Evolutionary conservation across 2,888 invertebrate species (phyloP).

Genomic region (Agonopterix alstromeriana): DNA sequence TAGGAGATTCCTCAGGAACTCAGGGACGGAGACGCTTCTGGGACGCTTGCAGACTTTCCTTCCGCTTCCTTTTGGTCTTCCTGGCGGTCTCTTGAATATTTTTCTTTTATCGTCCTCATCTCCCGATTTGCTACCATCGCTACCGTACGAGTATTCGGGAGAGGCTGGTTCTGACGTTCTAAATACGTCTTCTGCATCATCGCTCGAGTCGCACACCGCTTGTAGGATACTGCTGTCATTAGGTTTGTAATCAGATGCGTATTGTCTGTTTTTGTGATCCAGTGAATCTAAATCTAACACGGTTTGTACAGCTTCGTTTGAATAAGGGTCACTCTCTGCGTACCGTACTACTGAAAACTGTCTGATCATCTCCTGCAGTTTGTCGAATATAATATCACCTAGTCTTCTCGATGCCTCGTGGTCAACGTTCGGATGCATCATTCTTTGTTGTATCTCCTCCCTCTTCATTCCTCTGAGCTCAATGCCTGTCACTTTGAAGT

Average conservation of each 20-base stretch:
- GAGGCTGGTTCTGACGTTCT: constrained; percentile 56
- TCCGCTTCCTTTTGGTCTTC: constrained; percentile 72
- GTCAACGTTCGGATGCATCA: constrained; percentile 49
- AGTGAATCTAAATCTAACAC: constrained; percentile 56
- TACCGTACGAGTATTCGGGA: constrained; percentile 56
- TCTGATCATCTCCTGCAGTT: constrained; percentile 51
- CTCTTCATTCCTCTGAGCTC: constrained; percentile 51
- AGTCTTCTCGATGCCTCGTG: constrained; percentile 38
- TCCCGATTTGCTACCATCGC: constrained; percentile 62
- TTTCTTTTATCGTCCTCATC: constrained; percentile 68
- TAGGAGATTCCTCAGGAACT: constrained; percentile 90
- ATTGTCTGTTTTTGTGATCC: constrained; percentile 46
- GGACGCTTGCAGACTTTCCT: constrained; percentile 62
- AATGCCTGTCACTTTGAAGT: constrained; percentile 55
- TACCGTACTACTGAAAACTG: constrained; percentile 51
- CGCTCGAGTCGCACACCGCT: constrained; percentile 54
- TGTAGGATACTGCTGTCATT: constrained; percentile 41
- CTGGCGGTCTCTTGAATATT: constrained; percentile 70
- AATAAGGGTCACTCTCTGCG: constrained; percentile 47
- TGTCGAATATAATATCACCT: constrained; percentile 52
- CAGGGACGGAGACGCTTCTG: constrained; percentile 81
- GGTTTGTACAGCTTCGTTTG: constrained; percentile 43
- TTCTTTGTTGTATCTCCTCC: constrained; percentile 52
- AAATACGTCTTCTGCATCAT: constrained; percentile 58
- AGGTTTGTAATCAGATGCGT: constrained; percentile 52